Evolutionary conservation across 2,113 vertebrate genomes (phyloP).

Genomic region (Prochilodus magdalenae): DNA sequence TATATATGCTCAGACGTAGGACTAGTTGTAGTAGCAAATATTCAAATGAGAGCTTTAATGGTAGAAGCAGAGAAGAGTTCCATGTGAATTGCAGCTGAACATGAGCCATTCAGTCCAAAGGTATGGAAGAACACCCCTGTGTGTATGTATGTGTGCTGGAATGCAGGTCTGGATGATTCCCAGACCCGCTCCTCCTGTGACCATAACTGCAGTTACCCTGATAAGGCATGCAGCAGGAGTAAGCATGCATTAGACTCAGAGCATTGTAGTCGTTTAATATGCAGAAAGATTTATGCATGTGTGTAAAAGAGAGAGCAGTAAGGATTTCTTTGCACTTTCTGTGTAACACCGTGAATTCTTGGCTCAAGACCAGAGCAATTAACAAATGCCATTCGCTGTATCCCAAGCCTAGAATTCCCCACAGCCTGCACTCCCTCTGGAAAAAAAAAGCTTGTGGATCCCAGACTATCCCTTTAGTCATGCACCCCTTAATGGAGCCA

Average conservation of each 20-base stretch:
- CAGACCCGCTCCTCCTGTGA: constrained; percentile 1
- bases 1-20: too few species aligned
- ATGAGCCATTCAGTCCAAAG: too few species aligned
- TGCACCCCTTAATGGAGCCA: neutral
- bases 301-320: neutral
- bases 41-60: too few species aligned
- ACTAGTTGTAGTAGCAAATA: too few species aligned
- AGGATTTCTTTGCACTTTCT: neutral
- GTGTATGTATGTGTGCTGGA: constrained; percentile 15
- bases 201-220: constrained; percentile 10
- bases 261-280: neutral
- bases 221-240: neutral
- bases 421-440: neutral
- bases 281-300: neutral
- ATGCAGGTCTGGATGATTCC: constrained; percentile 23
- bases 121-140: neutral
- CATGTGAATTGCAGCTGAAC: too few species aligned
- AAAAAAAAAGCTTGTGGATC: neutral
- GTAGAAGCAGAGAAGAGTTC: too few species aligned
- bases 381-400: neutral
- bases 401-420: neutral
- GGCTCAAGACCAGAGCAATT: neutral
- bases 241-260: neutral
- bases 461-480: neutral
- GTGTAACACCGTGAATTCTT: neutral